These are phyloP conservation scores for Pachymerium ferrugineum DNA, from an alignment of 2,888 invertebrate genomes.

Conservation along the genomic window DNA sequence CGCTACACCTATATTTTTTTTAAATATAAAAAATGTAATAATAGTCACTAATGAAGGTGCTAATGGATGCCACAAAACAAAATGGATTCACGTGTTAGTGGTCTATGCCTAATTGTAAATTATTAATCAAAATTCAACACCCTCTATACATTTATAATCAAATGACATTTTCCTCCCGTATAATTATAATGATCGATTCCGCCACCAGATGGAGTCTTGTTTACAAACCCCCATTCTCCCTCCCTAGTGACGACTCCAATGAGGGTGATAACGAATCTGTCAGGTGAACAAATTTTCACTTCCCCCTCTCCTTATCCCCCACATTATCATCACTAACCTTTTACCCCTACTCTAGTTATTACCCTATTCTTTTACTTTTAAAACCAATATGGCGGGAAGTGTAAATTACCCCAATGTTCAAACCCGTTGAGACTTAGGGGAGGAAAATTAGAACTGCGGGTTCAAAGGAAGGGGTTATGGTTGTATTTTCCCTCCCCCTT, in stretches of 20 bases:
- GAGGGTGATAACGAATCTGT: neutral
- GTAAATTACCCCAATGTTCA: neutral
- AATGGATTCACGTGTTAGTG: neutral
- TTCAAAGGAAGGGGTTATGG: neutral
- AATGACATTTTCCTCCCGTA: neutral
- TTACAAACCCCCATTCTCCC: neutral
- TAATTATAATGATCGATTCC: neutral
- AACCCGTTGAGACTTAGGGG: neutral
- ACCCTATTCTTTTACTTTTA: neutral
- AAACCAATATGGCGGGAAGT: neutral
- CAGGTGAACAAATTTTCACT: constrained; percentile 4
- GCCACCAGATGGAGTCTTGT: neutral
- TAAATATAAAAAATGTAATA: neutral
- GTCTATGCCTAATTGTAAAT: neutral
- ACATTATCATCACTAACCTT: neutral
- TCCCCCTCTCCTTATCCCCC: neutral
- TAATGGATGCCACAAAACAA: neutral
- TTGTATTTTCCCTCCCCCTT: too few relatives aligned
- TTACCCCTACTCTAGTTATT: neutral
- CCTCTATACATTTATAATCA: neutral
- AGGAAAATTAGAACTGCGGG: neutral
- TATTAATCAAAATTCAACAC: neutral
- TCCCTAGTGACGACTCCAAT: neutral
- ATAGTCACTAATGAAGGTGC: neutral
- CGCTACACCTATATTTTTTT: neutral